A percentile compares a stretch with the other conserved stretches of the same genome.
phyloP scores from a whole-genome alignment of 2,888 invertebrate genomes.

The Ichneumon xanthorius region DNA sequence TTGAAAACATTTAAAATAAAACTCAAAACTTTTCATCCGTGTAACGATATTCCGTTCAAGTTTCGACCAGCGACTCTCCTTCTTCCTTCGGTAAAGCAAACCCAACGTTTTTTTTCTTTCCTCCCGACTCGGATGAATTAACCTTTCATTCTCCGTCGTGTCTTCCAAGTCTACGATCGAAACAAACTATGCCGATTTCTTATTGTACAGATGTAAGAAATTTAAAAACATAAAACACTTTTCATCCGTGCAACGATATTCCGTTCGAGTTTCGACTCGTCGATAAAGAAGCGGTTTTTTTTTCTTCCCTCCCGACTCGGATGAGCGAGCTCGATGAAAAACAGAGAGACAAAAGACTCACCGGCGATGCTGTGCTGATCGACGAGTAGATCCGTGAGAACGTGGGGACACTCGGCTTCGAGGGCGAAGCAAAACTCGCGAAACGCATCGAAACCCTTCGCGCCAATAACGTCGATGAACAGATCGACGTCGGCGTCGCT shows the following conservation, averaged over 20 bases:
- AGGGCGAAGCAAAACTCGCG: slow-evolving; percentile 80
- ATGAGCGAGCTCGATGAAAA: background rate
- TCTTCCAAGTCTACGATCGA: too few species aligned
- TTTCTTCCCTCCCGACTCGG: background rate
- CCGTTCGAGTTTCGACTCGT: background rate
- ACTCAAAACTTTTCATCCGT: background rate
- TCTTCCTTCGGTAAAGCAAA: background rate
- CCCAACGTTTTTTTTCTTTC: background rate
- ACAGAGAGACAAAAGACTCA: slow-evolving; percentile 62
- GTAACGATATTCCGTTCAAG: background rate
- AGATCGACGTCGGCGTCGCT: slow-evolving; percentile 78
- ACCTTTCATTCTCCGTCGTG: background rate
- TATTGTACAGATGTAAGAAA: background rate
- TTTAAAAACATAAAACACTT: background rate
- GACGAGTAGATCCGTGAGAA: slow-evolving; percentile 78
- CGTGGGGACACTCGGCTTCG: slow-evolving; percentile 80
- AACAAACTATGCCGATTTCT: too few species aligned
- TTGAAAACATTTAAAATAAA: background rate
- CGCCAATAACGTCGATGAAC: slow-evolving; percentile 79
- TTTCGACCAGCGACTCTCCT: background rate
- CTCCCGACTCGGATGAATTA: background rate
- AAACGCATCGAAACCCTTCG: slow-evolving; percentile 80
- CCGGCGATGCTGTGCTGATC: slow-evolving; percentile 78
- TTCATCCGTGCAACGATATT: background rate
- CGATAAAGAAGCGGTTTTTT: background rate